Base-by-base conservation (phyloP, 2,888 invertebrate species). In the Acronicta leporina region DNA sequence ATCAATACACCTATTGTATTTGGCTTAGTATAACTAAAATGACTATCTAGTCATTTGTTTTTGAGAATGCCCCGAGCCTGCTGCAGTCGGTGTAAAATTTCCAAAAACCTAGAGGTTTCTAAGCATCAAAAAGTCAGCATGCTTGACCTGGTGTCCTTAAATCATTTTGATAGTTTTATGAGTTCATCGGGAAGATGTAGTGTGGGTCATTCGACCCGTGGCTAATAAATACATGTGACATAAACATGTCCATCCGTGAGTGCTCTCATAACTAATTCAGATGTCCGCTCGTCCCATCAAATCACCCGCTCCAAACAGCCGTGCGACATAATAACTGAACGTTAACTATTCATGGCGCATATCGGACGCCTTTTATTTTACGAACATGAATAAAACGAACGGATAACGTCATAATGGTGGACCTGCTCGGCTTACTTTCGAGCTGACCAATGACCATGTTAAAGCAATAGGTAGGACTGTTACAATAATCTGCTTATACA, bases 261-360 rank as follows among this genome's bases (percentile, higher is more conserved):
- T 33, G 53, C 50, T 38, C 44, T 45, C 51, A 52, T 68, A 16
- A 62, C 25, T 56, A 40, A 67, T 62, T 44, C 56, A 68, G 27
- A 14, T 16, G 40, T 33, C 10, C 27, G 15, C 15, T 42, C 42
- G 27, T 20, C 38, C 43, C 44, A 41, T 48, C 47, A 25, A 15
- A 47, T 20, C 13, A 41, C 27, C 7, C 20, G 41, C 3, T 38
- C 0, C 41, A 33, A 25, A 42, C 16, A 50, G 46, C 45, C 48
- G 41, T 25, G 16, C 51, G n/a, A 30, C 45, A 44, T 44, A 47
- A 68, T 45, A 68, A 51, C 40, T 33, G 25, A 9, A 16, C 1
- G 38, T 20, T 55, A 48, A 55, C 38, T 62, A 56, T 67, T 55
- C 48, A 67, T 15, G n/a, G 27, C 15, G 16, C 27, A 11, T 55